A percentile compares a stretch with the other conserved stretches of the same genome.
These are phyloP conservation scores for Orthosia gothica DNA, from an alignment of 2,888 invertebrate genomes.

Conservation along the genomic window DNA sequence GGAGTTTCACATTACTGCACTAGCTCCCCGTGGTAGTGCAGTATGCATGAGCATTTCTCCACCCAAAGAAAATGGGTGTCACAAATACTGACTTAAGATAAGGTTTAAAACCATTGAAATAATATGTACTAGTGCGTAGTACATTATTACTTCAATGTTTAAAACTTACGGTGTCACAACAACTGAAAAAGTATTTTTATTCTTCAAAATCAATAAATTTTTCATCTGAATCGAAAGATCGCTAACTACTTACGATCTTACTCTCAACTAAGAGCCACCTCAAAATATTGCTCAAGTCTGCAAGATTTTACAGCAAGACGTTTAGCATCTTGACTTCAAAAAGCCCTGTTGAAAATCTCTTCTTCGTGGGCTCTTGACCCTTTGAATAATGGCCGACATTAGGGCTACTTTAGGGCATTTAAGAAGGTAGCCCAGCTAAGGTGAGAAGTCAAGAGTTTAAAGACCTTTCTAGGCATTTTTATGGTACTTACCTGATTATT, in stretches of 20 bases:
- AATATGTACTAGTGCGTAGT: too few species aligned
- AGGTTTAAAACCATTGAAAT: too few species aligned
- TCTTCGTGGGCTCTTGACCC: constrained; percentile 5
- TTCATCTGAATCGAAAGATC: background rate
- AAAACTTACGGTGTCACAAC: background rate
- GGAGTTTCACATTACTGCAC: too few species aligned
- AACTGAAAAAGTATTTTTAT: background rate
- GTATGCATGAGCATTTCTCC: too few species aligned
- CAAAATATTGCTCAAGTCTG: constrained; percentile 21
- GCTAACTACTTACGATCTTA: background rate
- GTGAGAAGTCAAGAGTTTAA: background rate
- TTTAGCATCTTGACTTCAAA: constrained; percentile 34
- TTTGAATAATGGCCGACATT: constrained; percentile 30
- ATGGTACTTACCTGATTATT: too few species aligned
- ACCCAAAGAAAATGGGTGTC: too few species aligned
- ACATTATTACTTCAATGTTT: too few species aligned
- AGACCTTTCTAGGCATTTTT: too few species aligned
- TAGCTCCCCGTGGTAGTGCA: too few species aligned
- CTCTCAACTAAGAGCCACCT: background rate
- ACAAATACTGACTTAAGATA: too few species aligned
- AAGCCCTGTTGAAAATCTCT: constrained; percentile 15
- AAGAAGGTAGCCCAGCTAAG: background rate
- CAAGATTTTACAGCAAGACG: constrained; percentile 9
- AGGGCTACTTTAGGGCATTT: constrained; percentile 2
- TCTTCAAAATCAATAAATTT: background rate